Conservation (phyloP, 2,113 vertebrate genomes). For the Sclerurus mexicanus region DNA sequence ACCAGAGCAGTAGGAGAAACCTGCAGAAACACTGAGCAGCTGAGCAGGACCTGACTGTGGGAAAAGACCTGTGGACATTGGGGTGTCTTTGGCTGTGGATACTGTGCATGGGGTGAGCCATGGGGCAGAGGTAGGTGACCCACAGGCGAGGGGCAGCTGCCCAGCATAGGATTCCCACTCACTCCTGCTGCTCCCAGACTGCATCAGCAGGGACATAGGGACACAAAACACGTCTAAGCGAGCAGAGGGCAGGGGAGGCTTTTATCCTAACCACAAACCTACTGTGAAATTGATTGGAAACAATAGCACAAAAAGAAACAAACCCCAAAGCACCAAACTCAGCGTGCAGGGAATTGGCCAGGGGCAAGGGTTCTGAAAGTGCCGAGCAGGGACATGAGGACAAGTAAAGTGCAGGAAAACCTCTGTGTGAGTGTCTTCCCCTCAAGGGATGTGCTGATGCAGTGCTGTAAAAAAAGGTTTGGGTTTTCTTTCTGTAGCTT, state of each 20-base stretch:
- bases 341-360: background rate
- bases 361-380: background rate
- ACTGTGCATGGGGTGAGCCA: accelerated
- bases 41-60: accelerated
- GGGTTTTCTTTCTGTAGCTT: conserved; percentile 21
- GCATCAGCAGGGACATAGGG: background rate
- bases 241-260: background rate
- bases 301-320: background rate
- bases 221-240: accelerated
- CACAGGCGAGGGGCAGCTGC: accelerated
- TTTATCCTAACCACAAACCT: background rate
- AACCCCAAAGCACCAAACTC: background rate
- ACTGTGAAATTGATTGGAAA: background rate
- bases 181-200: accelerated
- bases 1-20: accelerated
- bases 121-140: background rate
- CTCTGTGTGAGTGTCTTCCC: conserved; percentile 8
- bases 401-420: conserved; percentile 42
- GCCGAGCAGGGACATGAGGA: background rate
- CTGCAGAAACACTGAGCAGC: accelerated
- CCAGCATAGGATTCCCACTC: accelerated
- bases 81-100: background rate
- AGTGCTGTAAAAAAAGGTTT: conserved; percentile 12
- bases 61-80: accelerated
- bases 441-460: conserved; percentile 38